Evolutionary conservation across 2,113 vertebrate genomes (phyloP).

Genomic region (Malurus elegans): DNA sequence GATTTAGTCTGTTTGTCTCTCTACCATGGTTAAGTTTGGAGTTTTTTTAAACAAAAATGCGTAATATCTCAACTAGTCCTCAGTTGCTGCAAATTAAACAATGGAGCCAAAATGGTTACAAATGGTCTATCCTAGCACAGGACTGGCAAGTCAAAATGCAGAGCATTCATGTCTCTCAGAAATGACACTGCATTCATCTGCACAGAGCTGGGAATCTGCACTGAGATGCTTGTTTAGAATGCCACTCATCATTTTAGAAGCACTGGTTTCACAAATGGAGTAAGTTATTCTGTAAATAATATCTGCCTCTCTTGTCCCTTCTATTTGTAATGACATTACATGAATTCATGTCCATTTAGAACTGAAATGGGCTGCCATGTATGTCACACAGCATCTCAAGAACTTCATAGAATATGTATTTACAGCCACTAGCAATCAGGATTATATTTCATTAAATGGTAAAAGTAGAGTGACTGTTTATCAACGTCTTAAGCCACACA

Average conservation of each 20-base stretch:
- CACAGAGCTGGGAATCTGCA: neutral
- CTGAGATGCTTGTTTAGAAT: neutral
- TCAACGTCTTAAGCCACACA: neutral
- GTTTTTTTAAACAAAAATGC: neutral
- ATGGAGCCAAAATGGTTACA: neutral
- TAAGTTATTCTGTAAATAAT: neutral
- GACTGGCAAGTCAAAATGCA: neutral
- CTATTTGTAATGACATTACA: neutral
- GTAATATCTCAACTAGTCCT: neutral
- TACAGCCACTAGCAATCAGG: neutral
- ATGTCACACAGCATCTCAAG: neutral
- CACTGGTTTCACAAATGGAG: neutral
- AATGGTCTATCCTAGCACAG: neutral
- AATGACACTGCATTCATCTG: neutral
- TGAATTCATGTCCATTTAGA: neutral
- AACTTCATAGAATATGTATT: neutral
- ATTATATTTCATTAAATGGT: neutral
- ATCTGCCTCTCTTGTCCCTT: neutral
- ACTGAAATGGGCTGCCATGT: neutral
- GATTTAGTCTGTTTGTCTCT: neutral
- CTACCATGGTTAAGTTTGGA: rapidly evolving
- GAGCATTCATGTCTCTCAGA: neutral
- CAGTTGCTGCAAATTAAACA: neutral
- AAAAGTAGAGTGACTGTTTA: neutral
- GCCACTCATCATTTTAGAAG: neutral